Conservation (phyloP, 2,113 vertebrate species). For the Xenopus borealis region DNA sequence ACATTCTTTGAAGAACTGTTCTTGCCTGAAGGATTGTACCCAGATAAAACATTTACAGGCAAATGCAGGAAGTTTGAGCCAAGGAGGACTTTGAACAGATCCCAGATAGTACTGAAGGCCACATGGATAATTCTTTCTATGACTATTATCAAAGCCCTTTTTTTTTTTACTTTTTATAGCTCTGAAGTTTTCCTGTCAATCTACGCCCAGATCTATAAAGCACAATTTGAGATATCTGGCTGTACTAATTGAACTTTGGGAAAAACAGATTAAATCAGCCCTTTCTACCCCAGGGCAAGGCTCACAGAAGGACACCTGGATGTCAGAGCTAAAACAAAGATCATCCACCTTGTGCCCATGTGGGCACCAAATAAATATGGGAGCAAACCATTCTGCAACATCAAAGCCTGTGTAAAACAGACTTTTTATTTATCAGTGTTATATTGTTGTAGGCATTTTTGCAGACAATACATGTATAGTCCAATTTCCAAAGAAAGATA, state of each 20-base stretch:
- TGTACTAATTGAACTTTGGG: background rate
- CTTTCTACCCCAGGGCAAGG: background rate
- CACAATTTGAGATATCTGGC: constrained; percentile 5
- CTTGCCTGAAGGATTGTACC: background rate
- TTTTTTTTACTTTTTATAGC: background rate
- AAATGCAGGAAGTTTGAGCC: background rate
- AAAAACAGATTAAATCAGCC: background rate
- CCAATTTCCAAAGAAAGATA: too few species aligned
- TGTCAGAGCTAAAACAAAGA: background rate
- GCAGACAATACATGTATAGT: too few species aligned
- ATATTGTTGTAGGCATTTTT: too few species aligned
- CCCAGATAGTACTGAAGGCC: constrained; percentile 20
- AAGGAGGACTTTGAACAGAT: constrained; percentile 32
- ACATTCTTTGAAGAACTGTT: constrained; percentile 7
- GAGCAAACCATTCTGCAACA: too few species aligned
- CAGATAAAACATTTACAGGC: constrained; percentile 22
- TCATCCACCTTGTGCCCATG: too few species aligned
- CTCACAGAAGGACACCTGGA: background rate
- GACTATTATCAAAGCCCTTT: constrained; percentile 10
- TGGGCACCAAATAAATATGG: too few species aligned
- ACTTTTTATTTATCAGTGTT: too few species aligned
- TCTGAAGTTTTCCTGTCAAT: background rate
- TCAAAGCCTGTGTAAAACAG: too few species aligned
- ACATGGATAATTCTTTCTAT: constrained; percentile 24
- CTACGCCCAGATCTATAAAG: background rate